phyloP scores from a whole-genome alignment of 92 coral and sea anemone species.

The Micromussa lordhowensis region DNA sequence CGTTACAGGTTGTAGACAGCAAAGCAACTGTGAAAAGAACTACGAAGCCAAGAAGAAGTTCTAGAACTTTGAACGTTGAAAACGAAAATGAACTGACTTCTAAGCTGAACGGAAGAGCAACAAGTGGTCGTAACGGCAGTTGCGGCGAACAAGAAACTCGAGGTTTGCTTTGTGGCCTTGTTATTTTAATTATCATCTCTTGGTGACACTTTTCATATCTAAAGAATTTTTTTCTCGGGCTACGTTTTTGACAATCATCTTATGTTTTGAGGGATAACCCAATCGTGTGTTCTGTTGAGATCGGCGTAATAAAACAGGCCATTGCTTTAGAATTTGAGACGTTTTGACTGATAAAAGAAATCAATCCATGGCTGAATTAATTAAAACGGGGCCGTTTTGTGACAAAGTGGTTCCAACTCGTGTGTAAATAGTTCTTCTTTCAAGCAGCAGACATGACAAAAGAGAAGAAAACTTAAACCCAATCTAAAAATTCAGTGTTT shows the following conservation, averaged over 20 bases:
- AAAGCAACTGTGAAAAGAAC: slow-evolving; percentile 81
- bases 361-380: background rate
- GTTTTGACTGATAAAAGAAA: background rate
- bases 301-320: background rate
- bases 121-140: slow-evolving; percentile 55
- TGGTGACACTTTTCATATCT: background rate
- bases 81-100: slow-evolving; percentile 60
- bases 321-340: background rate
- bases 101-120: slow-evolving; percentile 53
- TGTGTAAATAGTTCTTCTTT: background rate
- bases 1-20: slow-evolving; percentile 89
- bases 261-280: background rate
- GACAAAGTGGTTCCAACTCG: background rate
- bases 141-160: slow-evolving; percentile 25
- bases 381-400: background rate
- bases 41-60: slow-evolving; percentile 82
- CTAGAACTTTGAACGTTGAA: slow-evolving; percentile 66
- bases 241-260: slow-evolving; percentile 12
- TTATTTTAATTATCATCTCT: slow-evolving; percentile 1
- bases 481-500: background rate
- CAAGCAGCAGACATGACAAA: background rate
- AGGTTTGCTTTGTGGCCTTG: slow-evolving; percentile 17
- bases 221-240: background rate
- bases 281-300: background rate
- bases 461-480: background rate